phyloP scores from a whole-genome alignment of 2,113 vertebrate genomes.

The Riparia riparia region DNA sequence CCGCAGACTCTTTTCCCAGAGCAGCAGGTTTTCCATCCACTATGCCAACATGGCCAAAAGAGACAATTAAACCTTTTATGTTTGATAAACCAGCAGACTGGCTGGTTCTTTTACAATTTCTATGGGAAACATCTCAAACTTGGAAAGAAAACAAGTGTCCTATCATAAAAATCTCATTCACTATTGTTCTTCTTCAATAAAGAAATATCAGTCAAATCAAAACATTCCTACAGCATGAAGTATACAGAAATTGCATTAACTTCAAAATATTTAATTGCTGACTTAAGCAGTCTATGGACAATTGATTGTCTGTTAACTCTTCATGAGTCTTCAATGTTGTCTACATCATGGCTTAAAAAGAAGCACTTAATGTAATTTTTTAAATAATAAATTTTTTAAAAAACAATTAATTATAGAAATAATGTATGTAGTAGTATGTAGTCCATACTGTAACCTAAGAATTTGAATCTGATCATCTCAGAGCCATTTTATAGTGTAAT shows the following conservation, averaged over 20 bases:
- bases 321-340: neutral
- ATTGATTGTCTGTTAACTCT: neutral
- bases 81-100: neutral
- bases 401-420: neutral
- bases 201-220: conserved; percentile 12
- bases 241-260: neutral
- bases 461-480: neutral
- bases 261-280: neutral
- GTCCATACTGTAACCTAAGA: neutral
- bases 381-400: neutral
- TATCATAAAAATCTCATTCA: conserved; percentile 32
- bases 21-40: neutral
- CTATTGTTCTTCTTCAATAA: conserved; percentile 11
- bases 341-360: neutral
- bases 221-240: conserved; percentile 7
- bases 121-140: neutral
- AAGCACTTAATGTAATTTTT: neutral
- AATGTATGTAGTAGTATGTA: neutral
- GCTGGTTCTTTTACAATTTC: neutral
- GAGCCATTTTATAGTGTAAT: neutral
- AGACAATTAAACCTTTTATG: conserved; percentile 1
- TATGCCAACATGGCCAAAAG: neutral
- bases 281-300: neutral
- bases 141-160: neutral
- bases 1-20: neutral